Evolutionary conservation across 2,113 vertebrate genomes (phyloP).

Genomic region (Gymnarchus niloticus): DNA sequence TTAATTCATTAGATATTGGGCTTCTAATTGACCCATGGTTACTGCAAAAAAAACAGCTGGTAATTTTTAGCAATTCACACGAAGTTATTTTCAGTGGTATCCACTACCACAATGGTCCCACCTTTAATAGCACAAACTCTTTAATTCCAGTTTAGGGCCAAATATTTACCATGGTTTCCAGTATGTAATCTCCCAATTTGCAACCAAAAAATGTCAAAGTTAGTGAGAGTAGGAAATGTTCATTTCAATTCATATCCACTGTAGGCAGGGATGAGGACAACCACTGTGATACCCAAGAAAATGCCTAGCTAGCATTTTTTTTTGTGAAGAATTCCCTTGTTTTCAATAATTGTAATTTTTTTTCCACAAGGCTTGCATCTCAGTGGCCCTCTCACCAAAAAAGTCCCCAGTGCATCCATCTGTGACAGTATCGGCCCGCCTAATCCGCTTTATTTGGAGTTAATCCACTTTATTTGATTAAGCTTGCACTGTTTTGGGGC

Average conservation of each 20-base stretch:
- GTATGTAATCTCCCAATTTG: too few species aligned
- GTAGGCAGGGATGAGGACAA: background rate
- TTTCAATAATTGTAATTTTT: background rate
- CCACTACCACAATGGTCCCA: too few species aligned
- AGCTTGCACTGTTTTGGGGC: constrained; percentile 26
- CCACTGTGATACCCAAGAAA: background rate
- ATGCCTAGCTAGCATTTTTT: background rate
- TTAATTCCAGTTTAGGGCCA: too few species aligned
- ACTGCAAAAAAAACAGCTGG: too few species aligned
- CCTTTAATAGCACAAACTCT: too few species aligned
- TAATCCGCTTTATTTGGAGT: constrained; percentile 29
- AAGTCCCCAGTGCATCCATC: constrained; percentile 8
- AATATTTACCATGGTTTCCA: too few species aligned
- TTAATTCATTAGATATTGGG: too few species aligned
- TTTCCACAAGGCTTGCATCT: background rate
- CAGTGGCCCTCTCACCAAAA: background rate
- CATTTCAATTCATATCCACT: background rate
- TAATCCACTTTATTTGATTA: constrained; percentile 40
- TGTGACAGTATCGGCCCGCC: constrained; percentile 19
- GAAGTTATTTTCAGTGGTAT: too few species aligned
- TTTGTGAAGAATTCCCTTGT: background rate
- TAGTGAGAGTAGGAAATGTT: too few species aligned
- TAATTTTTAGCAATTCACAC: too few species aligned
- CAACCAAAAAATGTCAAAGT: too few species aligned
- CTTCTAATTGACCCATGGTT: too few species aligned